Evolutionary conservation across 2,113 vertebrate species (phyloP).

Genomic region (Fulica atra): DNA sequence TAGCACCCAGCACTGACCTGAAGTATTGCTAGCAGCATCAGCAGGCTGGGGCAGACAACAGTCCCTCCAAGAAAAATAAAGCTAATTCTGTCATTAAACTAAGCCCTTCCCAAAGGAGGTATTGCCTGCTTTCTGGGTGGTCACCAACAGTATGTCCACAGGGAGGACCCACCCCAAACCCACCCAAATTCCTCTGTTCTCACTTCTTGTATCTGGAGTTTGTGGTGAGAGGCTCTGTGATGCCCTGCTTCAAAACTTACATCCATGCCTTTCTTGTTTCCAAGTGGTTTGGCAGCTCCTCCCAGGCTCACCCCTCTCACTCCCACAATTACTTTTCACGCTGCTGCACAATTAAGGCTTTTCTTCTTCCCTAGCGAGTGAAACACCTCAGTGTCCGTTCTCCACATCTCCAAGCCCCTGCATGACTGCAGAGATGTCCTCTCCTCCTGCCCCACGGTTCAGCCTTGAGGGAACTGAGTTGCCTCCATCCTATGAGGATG

Average conservation of each 20-base stretch:
- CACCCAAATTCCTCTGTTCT: slow-evolving; percentile 23
- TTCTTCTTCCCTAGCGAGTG: slow-evolving; percentile 57
- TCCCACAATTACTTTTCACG: neutral
- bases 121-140: neutral
- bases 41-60: neutral
- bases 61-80: neutral
- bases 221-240: neutral
- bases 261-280: slow-evolving; percentile 18
- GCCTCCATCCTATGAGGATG: slow-evolving; percentile 78
- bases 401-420: neutral
- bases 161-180: neutral
- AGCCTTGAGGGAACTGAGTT: neutral
- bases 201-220: neutral
- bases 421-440: neutral
- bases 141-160: neutral
- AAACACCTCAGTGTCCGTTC: neutral
- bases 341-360: neutral
- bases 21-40: neutral
- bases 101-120: neutral
- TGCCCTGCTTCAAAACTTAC: slow-evolving; percentile 7
- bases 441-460: neutral
- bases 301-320: neutral
- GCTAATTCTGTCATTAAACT: neutral
- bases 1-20: neutral
- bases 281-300: slow-evolving; percentile 9